These are phyloP conservation scores for Lasioglossum pauxillum DNA, from an alignment of 2,888 invertebrate species.

Conservation along the genomic window DNA sequence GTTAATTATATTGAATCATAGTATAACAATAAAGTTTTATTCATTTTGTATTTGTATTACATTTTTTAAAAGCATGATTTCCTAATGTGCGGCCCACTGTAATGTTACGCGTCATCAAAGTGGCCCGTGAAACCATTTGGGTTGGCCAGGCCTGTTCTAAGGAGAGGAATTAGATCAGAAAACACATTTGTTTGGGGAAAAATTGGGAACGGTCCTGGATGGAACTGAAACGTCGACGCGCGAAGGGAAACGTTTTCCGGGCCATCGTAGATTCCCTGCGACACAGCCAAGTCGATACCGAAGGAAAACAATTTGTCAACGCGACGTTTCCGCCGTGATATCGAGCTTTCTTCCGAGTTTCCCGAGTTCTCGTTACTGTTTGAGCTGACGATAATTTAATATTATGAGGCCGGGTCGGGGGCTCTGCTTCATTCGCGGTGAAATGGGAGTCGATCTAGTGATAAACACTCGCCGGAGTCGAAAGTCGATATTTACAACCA, in stretches of 20 bases:
- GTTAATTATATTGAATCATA: too few species aligned
- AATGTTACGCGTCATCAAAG: too few species aligned
- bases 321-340: constrained; percentile 49
- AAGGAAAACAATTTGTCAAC: constrained; percentile 57
- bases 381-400: constrained; percentile 55
- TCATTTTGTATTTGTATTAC: too few species aligned
- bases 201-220: background rate
- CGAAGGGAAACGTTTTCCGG: constrained; percentile 38
- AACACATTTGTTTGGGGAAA: background rate
- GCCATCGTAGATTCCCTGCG: constrained; percentile 10
- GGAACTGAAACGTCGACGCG: background rate
- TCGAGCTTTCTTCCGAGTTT: constrained; percentile 42
- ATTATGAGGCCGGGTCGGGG: constrained; percentile 40
- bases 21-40: too few species aligned
- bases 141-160: too few species aligned
- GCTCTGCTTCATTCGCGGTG: constrained; percentile 48
- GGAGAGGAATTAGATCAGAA: background rate
- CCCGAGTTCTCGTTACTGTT: constrained; percentile 20
- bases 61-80: too few species aligned
- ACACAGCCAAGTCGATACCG: constrained; percentile 46
- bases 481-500: constrained; percentile 70
- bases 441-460: constrained; percentile 57
- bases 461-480: constrained; percentile 55
- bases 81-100: too few species aligned
- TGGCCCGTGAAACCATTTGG: too few species aligned